Conservation (phyloP, 2,888 invertebrate species). For the Trachelus troglodyta region DNA sequence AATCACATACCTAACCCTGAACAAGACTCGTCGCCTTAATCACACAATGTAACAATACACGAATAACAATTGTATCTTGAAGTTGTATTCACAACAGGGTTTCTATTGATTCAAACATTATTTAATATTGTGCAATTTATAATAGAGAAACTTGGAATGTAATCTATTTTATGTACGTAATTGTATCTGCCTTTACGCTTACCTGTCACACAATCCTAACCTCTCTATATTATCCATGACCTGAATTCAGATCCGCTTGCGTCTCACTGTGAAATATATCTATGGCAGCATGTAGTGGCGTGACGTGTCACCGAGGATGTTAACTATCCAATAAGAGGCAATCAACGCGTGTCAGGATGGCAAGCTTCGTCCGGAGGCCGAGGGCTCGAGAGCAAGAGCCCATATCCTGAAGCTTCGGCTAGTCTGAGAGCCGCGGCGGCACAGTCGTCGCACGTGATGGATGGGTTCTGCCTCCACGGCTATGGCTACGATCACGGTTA, state of each 20-base stretch:
- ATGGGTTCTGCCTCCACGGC: slow-evolving; percentile 37
- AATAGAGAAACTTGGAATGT: neutral
- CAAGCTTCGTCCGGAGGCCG: slow-evolving; percentile 28
- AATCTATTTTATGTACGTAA: neutral
- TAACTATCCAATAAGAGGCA: slow-evolving; percentile 69
- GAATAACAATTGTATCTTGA: neutral
- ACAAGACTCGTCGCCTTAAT: neutral
- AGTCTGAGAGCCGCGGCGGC: slow-evolving; percentile 23
- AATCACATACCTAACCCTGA: neutral
- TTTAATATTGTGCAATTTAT: neutral
- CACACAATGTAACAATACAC: neutral
- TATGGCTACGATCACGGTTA: slow-evolving; percentile 41
- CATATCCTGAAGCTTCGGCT: slow-evolving; percentile 20
- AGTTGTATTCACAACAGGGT: neutral
- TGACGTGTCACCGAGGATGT: slow-evolving; percentile 51
- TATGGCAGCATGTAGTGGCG: slow-evolving; percentile 25
- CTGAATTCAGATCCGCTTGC: neutral
- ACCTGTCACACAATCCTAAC: neutral
- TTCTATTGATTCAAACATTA: neutral
- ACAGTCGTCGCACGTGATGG: slow-evolving; percentile 45
- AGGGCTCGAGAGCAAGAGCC: slow-evolving; percentile 19
- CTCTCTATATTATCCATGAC: neutral
- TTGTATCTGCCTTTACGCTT: neutral
- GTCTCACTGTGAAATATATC: slow-evolving; percentile 17
- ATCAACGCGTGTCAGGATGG: slow-evolving; percentile 68